A percentile compares a stretch with the other conserved stretches of the same genome.
Conservation (phyloP, 2,888 invertebrate genomes). For the Cephonodes hylas region DNA sequence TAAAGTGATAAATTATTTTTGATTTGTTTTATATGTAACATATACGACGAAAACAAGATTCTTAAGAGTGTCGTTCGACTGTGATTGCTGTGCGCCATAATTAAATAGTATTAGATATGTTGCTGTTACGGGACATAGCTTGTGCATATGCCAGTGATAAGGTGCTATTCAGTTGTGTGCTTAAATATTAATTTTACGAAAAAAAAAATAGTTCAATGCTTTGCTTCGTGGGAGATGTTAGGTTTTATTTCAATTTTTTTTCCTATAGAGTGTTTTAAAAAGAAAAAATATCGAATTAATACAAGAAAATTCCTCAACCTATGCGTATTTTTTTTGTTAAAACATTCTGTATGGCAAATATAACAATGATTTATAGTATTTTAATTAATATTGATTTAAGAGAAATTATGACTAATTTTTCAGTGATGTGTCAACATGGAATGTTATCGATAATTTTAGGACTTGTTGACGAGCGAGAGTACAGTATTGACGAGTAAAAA, state of each 20-base stretch:
- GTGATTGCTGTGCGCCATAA: background rate
- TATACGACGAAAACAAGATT: no score
- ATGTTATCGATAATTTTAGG: background rate
- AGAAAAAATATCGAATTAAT: no score
- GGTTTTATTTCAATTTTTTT: background rate
- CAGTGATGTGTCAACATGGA: background rate
- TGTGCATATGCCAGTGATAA: slow-evolving; percentile 1
- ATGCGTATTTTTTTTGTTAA: background rate
- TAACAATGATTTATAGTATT: background rate
- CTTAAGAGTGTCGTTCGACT: background rate
- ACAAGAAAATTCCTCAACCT: no score
- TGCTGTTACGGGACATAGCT: slow-evolving; percentile 6
- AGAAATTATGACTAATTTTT: background rate
- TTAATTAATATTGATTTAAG: background rate
- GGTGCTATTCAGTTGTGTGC: slow-evolving; percentile 10
- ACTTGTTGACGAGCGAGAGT: background rate
- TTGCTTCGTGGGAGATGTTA: background rate
- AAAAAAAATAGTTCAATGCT: slow-evolving; percentile 6
- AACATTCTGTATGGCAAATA: background rate
- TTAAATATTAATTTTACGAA: slow-evolving; percentile 2
- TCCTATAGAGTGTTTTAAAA: background rate
- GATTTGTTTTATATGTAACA: no score
- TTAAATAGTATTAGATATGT: slow-evolving; percentile 1
- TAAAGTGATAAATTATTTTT: no score
- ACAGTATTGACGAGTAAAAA: background rate